Base-by-base conservation (phyloP, 2,888 invertebrate genomes). In the Sisyra nigra region DNA sequence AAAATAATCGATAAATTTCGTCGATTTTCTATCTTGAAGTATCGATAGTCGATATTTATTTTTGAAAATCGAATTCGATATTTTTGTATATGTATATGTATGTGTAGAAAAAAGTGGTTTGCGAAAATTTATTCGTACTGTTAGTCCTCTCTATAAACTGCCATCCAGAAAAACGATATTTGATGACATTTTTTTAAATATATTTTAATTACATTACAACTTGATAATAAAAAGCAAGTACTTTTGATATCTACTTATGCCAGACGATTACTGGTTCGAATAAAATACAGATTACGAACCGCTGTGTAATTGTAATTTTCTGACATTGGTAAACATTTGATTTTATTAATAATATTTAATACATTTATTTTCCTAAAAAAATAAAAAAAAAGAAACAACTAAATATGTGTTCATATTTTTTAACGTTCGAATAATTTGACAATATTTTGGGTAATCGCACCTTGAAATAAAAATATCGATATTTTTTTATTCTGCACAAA, bases 231-330 rank as follows among this genome's bases (percentile, higher is more conserved):
- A 29, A 18, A 46, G 17, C 37, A 41, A 44, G 46, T 47, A n/a
- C 42, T 47, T 42, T 34, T 46, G 40, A 51, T 50, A 48, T 51
- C 49, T 36, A 48, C 51, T 48, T 48, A 49, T 37, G n/a, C n/a
- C n/a, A n/a, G 49, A 53, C 41, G 48, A 53, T 44, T 52, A 52
- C 36, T 52, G 52, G 51, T 53, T 46, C 48, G 48, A 50, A 40
- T 50, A 46, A 49, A 39, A 46, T 39, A 7, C 8, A 11, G 11
- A 35, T 10, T 35, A 35, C 7, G 9, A 35, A 35, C n/a, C n/a
- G n/a, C n/a, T n/a, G 11, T 11, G 7, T 10, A 10, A 10, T 9
- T 35, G 8, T 35, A 35, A 35, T 10, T 35, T 35, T 35, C 7
- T 35, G 35, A 35, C 35, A 10, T 10, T 35, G n/a, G 8, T 30